Conservation (phyloP, 2,113 vertebrate genomes). For the Cebus imitator region DNA sequence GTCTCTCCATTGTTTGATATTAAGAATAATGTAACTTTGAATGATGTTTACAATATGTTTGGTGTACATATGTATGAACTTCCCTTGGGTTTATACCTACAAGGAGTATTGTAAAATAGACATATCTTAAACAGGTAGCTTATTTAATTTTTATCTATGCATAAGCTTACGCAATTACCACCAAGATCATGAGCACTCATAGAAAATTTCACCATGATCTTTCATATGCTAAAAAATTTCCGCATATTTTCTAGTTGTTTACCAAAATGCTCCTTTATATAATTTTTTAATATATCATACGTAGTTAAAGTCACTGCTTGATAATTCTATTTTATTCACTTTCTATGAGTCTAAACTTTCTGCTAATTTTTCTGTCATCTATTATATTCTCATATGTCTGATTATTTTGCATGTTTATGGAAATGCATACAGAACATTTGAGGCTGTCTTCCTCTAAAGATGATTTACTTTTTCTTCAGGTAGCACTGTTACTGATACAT, state of each 20-base stretch:
- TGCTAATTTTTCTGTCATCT: neutral
- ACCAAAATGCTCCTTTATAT: neutral
- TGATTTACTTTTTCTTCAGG: neutral
- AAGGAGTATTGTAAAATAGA: neutral
- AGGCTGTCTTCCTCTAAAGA: neutral
- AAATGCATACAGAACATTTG: neutral
- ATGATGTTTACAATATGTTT: neutral
- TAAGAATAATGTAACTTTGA: slow-evolving; percentile 16
- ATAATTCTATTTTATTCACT: neutral
- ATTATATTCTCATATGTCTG: neutral
- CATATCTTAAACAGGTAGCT: neutral
- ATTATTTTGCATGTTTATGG: neutral
- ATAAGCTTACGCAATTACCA: neutral
- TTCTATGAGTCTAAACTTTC: neutral
- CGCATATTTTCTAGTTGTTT: neutral
- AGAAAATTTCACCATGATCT: neutral
- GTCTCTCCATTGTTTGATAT: neutral
- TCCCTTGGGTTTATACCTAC: neutral
- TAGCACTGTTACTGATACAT: neutral
- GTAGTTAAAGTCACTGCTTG: neutral
- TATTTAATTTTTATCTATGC: neutral
- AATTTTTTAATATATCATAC: neutral
- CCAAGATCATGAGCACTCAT: neutral
- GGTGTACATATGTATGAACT: neutral
- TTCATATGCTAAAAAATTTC: neutral